Base-by-base conservation (phyloP, 2,797 vertebrate genomes). In the Phalloptychus januarius region DNA sequence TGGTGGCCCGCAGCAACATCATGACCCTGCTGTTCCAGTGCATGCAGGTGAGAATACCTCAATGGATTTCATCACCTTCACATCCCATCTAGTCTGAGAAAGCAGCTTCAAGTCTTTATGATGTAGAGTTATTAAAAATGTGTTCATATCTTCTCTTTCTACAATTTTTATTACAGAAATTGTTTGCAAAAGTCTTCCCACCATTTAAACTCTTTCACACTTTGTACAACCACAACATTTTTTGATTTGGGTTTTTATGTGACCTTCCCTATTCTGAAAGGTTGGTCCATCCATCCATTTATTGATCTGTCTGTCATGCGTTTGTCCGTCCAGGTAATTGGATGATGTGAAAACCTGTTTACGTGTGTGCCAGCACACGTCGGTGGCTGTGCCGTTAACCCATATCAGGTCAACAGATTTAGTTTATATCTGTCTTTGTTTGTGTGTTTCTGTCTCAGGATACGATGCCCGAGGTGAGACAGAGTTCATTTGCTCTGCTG, bases 1-100 rank as follows among this genome's bases (percentile, higher is more conserved):
- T 98, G 58, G 97, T 98, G 71, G 96, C 97, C 12, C 95, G 97
- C 5, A 98, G 97, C 91, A 98, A 98, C 92, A 96, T 98, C 90
- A 97, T 98, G 97, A 98, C 97, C 0, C 92, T 98, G 78, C 95
- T 98, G 0, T 98, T 98, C 92, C 97, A 98, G 94, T 98, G 97
- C 88, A 98, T 98, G 97, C 97, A 98, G 97, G 97, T 98, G 71
- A 88, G 85, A 31, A 79, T 79, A 84, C 83, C 4, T 54, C 5
- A 71, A 33, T 70, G 70, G 20, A 40, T 3, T 50, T 28, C 1
- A 3, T 70, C 13, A 31, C 23, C 2, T 42, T 70, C 58, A 20
- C n/a, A 6, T 69, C 67, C 13, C 54, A 38, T 16, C 20, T 36
- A 4, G 13, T 63, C 18, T n/a, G 36, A 50, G 18, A 36, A 48